Percentiles rank a stretch among this genome's conserved stretches.
Evolutionary conservation across 2,113 vertebrate genomes (phyloP).

Genomic region (Percopsis transmontana): DNA sequence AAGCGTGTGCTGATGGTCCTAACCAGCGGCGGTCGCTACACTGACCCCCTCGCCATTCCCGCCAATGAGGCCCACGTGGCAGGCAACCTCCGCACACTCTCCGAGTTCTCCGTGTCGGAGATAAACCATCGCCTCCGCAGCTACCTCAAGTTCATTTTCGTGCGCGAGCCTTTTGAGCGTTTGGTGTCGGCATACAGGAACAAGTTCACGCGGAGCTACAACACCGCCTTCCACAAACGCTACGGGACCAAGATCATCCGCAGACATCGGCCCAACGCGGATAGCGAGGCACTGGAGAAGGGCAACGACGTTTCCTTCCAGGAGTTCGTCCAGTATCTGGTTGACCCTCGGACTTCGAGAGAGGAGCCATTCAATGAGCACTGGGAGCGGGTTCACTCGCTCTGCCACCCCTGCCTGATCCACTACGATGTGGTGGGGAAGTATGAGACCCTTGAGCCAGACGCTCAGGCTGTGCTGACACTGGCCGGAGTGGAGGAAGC

Average conservation of each 20-base stretch:
- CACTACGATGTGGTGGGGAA: conserved; percentile 93
- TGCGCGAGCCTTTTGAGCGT: conserved; percentile 92
- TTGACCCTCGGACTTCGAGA: conserved; percentile 87
- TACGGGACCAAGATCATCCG: conserved; percentile 91
- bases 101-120: conserved; percentile 83
- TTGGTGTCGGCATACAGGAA: conserved; percentile 93
- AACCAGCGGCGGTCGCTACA: conserved; percentile 80
- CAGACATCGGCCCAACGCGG: conserved; percentile 81
- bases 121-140: conserved; percentile 89
- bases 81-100: conserved; percentile 86
- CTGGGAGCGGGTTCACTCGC: conserved; percentile 92
- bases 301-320: conserved; percentile 88
- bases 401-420: conserved; percentile 93
- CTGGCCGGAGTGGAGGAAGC: conserved; percentile 76
- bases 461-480: conserved; percentile 85
- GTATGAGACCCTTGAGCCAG: conserved; percentile 89
- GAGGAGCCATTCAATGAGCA: conserved; percentile 93
- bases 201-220: conserved; percentile 92
- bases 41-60: conserved; percentile 85
- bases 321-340: conserved; percentile 92
- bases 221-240: conserved; percentile 90
- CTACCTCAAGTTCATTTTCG: conserved; percentile 95
- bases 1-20: conserved; percentile 94
- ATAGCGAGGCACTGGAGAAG: conserved; percentile 73
- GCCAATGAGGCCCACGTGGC: conserved; percentile 88